Evolutionary conservation across 2,113 vertebrate genomes (phyloP), one percentile per base, ranked within the genome.

Genomic region (Callopanchax toddi): DNA sequence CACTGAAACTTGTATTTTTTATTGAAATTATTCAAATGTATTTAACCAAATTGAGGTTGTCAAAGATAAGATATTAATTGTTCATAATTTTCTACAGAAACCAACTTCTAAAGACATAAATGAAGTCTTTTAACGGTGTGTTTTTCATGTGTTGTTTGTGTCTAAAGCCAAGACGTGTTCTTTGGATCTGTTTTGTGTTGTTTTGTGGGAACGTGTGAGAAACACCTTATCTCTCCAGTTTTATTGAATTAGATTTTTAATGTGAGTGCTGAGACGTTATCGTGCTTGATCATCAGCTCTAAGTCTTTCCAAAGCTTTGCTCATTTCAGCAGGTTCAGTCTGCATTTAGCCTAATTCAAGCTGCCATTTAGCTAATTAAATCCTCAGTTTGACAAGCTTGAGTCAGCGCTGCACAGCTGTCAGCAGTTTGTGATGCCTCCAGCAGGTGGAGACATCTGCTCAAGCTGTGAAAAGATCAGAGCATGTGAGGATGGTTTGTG

Each of bases 281-380:
- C 74, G 36, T 54, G 44, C 51, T 54, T 78, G 40, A 76, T 69
- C 78, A 82, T 76, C 67, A 52, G 53, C 52, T 46, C 57, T 72
- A 16, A 55, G 40, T 51, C 49, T 67, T 74, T 70, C 37, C 52
- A 61, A 80, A 69, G 78, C 71, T 76, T 36, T 37, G 40, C 71
- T 66, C 73, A 62, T 81, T 84, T 81, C 76, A 72, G 72, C 71
- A 62, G 59, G 40, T 56, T 75, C 74, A 55, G 58, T 71, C 71
- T 68, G 71, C 67, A 56, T 86, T 87, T 61, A 64, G 44, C 26
- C 65, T 76, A 64, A 84, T 86, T 82, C 71, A 43, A 26, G 52
- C 42, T 75, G 77, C 80, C 76, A 79, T 85, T 89, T 82, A 77
- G 66, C 60, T 82, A 84, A 83, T 89, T 70, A 51, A 74, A 77